Base-by-base conservation (phyloP, 2,113 vertebrate species). In the Chunga burmeisteri region DNA sequence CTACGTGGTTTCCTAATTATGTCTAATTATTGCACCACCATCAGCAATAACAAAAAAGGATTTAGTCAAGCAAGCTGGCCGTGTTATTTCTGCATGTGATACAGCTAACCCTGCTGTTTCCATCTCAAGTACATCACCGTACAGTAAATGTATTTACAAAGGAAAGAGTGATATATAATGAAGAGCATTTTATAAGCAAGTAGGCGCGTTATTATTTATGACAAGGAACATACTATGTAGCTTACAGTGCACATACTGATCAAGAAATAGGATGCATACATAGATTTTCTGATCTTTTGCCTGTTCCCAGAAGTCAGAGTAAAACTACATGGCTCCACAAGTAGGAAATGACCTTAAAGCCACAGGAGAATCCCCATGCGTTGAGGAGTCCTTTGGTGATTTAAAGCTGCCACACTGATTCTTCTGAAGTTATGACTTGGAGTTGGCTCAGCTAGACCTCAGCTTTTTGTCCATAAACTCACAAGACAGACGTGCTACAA, bases 401-500 rank as follows among this genome's bases (percentile, higher is more conserved):
- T 70, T 92, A 11, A 58, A 86, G 52, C 12, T 75, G 18, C 38
- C 79, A 18, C 68, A 38, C 11, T 83, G 72, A 47, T 58, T 40
- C 67, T 78, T 83, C 75, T 56, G 67, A 91, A 91, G 67, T 73
- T 46, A 40, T 9, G 8, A 46, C 63, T 67, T 67, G 50, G 42
- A 92, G n/a, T 20, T 6, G 8, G 49, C 59, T 78, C 72, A 62
- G 67, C 44, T 46, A 81, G 38, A 94, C 42, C 53, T 70, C 38
- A 83, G 50, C 10, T 71, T 59, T 92, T 66, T 53, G n/a, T 53
- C 67, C 55, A 32, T 36, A 88, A 84, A 47, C 30, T 18, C 59
- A 53, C 34, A 77, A 56, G 44, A 46, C 6, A 62, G 53, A 50
- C 0, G 0, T 67, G 40, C n/a, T 32, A 71, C 38, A 78, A 30